Percentiles rank a stretch among this genome's conserved stretches.
Evolutionary conservation across 2,888 invertebrate genomes (phyloP).

Genomic region (Zootermopsis nevadensis): DNA sequence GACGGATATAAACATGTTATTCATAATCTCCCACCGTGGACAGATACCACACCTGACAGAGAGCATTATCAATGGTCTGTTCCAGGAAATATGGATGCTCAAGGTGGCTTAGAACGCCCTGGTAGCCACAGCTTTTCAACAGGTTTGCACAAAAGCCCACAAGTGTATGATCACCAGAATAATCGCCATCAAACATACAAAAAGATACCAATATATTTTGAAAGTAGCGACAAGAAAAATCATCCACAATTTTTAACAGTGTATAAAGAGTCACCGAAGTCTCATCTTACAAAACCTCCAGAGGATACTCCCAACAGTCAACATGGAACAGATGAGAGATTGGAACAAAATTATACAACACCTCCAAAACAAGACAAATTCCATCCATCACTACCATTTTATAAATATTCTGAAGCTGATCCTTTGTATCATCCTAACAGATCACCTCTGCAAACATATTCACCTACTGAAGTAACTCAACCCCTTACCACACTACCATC

Average conservation of each 20-base stretch:
- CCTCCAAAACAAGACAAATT: constrained; percentile 34
- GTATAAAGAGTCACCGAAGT: neutral
- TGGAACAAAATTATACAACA: neutral
- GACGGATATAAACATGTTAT: constrained; percentile 29
- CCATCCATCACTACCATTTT: constrained; percentile 60
- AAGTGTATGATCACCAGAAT: neutral
- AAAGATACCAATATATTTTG: neutral
- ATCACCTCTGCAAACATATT: constrained; percentile 60
- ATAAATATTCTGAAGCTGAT: constrained; percentile 66
- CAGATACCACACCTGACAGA: neutral
- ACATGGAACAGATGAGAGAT: neutral
- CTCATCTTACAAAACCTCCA: neutral
- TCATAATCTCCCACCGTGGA: constrained; percentile 23
- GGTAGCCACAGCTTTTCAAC: neutral
- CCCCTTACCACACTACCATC: neutral
- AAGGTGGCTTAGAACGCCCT: constrained; percentile 6
- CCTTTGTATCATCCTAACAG: constrained; percentile 61
- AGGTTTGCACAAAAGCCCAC: neutral
- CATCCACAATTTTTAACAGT: neutral
- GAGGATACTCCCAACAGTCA: neutral
- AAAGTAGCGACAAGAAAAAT: neutral
- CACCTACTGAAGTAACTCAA: neutral
- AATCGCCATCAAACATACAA: neutral
- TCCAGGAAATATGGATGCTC: neutral
- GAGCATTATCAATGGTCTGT: neutral